Evolutionary conservation across 2,888 invertebrate species (phyloP), one percentile per base, ranked within the genome.

Genomic region (Abrostola triplasia): DNA sequence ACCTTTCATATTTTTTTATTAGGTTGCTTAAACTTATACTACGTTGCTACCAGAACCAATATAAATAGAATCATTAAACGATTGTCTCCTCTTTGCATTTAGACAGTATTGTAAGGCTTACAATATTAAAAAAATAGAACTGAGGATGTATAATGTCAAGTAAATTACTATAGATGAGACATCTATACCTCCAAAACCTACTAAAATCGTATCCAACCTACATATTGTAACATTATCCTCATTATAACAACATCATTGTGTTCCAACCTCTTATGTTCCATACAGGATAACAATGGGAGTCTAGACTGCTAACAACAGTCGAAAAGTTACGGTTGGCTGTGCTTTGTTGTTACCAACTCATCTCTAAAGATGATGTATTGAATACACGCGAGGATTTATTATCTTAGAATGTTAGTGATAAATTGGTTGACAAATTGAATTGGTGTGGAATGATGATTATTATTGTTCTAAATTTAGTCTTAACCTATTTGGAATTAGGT

Each of bases 301-400:
- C 44, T 47, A 47, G 44, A 47, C 44, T 47, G 44, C 44, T 47
- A 47, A 47, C 44, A 47, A 47, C 44, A 47, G 24, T 47, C 44
- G 9, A 24, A 47, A 47, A 47, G 44, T 47, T 47, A 47, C 44
- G 44, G 24, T 59, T 63, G 24, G 24, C 44, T 1, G 13, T 47
- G 44, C 44, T 24, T 47, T 47, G 44, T 47, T 47, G 44, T 24
- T 47, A 24, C 44, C 13, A 24, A 47, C 13, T 24, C 9, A 47
- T 47, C 5, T 47, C 44, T 47, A 13, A 47, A 12, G 24, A 47
- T 47, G 13, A 13, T 47, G 24, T 47, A 11, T 47, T 13, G 24
- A 24, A 24, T 24, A 24, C 24, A 24, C 24, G 24, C 24, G 24
- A 24, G 24, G 24, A 24, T 24, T 24, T 24, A 24, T 24, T 24